phyloP scores from a whole-genome alignment of 2,797 vertebrate species.

The Otus scops region DNA sequence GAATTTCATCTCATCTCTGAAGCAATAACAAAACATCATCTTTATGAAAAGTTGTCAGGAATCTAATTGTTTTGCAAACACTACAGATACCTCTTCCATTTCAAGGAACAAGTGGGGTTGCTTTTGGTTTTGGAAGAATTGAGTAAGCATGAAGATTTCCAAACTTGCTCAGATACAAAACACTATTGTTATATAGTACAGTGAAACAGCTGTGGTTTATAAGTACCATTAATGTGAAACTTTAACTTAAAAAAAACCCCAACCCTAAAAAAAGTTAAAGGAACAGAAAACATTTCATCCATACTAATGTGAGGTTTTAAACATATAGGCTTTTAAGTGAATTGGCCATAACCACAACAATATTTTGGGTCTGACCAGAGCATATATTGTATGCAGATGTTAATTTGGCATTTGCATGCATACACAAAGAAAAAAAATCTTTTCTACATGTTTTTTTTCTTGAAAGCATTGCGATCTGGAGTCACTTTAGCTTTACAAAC shows the following conservation, averaged over 20 bases:
- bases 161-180: conserved; percentile 45
- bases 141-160: conserved; percentile 52
- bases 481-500: conserved; percentile 35
- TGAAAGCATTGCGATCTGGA: conserved; percentile 1
- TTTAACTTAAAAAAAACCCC: background rate
- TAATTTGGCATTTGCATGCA: conserved; percentile 50
- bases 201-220: conserved; percentile 44
- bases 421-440: background rate
- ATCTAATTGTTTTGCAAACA: conserved; percentile 24
- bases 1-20: background rate
- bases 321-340: conserved; percentile 71
- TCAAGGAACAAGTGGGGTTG: conserved; percentile 23
- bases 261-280: conserved; percentile 49
- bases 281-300: conserved; percentile 61
- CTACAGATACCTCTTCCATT: conserved; percentile 40
- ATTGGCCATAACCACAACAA: conserved; percentile 79
- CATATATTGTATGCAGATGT: conserved; percentile 82
- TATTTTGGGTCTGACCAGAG: conserved; percentile 72
- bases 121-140: conserved; percentile 47
- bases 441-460: background rate
- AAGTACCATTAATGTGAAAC: conserved; percentile 26
- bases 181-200: background rate
- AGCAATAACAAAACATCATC: background rate
- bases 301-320: conserved; percentile 57
- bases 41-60: background rate